Evolutionary conservation across 1,140 invertebrate genomes (phyloP), one percentile per base, ranked within the genome.

Genomic region (Drosophila watanabei): DNA sequence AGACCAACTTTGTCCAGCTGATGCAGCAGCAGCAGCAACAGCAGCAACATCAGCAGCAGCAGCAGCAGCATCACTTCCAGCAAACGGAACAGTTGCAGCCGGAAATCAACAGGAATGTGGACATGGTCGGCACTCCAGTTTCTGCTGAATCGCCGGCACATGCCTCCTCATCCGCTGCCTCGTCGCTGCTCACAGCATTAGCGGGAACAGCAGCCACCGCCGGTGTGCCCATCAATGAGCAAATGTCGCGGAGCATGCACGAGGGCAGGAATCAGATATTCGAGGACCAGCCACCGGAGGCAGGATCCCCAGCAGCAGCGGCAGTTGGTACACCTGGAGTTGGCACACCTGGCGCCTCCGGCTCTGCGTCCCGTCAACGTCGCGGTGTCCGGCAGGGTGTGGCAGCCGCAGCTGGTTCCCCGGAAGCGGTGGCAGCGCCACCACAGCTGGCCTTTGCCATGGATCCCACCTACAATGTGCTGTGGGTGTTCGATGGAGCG

Each of bases 381-480:
- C 75, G 75, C 4, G 64, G 60, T 11, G 41, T 46, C 4, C 35
- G 66, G 33, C 41, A 37, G 33, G 35, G 45, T 24, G 10, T 9
- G 1, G 24, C 24, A 4, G 61, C 45, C 5, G 28, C 45, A 3
- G 28, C 43, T 4, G 56, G 43, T 5, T 78, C 73, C 8, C 75
- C 71, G 24, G 86, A 92, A 2, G 75, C 82, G 32, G 45, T 52
- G 1, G 70, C 79, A 61, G 43, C 75, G 13, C 81, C 82, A 16
- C 80, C 91, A 9, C 92, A 93, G 49, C 69, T 93, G 11, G 85
- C 92, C 39, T 93, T 93, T 51, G 90, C 92, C 57, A 80, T 99
- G 68, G 98, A 99, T 94, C 97, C 98, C n/a, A 93, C 96, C 16
- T 97, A 97, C 86, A 97, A 97, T 92, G 95, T 97, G 7, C 94